phyloP scores from a whole-genome alignment of 2,113 vertebrate species.

The Tragelaphus buxtoni region DNA sequence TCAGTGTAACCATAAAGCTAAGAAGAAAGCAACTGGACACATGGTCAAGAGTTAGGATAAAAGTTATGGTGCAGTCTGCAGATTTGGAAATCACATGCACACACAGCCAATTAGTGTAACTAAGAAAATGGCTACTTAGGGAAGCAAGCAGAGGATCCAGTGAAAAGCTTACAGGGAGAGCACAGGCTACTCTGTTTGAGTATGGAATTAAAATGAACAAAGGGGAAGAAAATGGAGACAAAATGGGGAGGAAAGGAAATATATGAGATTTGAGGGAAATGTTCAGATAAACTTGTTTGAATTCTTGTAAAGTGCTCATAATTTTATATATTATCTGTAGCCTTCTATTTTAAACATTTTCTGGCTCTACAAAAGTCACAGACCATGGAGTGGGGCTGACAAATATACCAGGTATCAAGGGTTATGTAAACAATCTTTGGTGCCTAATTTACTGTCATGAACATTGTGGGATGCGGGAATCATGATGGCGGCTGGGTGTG shows the following conservation, averaged over 20 bases:
- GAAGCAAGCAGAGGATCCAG: background rate
- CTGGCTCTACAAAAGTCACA: slow-evolving; percentile 40
- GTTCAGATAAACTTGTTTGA: background rate
- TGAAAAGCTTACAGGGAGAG: background rate
- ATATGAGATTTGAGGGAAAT: background rate
- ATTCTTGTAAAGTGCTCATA: background rate
- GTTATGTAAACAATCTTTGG: slow-evolving; percentile 70
- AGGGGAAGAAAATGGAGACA: background rate
- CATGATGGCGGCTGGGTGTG: slow-evolving; percentile 56
- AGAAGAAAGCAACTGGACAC: background rate
- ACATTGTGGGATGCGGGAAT: slow-evolving; percentile 66
- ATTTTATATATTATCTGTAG: slow-evolving; percentile 48
- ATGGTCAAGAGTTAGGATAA: background rate
- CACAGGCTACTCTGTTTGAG: background rate
- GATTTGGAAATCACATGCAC: background rate
- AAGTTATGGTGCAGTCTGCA: background rate
- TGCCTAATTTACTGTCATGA: slow-evolving; percentile 69
- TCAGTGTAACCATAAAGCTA: background rate
- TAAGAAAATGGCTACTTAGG: background rate
- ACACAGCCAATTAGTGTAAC: background rate
- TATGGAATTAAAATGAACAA: background rate
- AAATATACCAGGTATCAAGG: slow-evolving; percentile 63
- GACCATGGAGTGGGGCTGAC: slow-evolving; percentile 47
- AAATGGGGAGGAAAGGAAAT: background rate
- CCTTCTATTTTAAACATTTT: slow-evolving; percentile 44